phyloP scores from a whole-genome alignment of 2,797 vertebrate genomes.

The Lepus oiostolus region DNA sequence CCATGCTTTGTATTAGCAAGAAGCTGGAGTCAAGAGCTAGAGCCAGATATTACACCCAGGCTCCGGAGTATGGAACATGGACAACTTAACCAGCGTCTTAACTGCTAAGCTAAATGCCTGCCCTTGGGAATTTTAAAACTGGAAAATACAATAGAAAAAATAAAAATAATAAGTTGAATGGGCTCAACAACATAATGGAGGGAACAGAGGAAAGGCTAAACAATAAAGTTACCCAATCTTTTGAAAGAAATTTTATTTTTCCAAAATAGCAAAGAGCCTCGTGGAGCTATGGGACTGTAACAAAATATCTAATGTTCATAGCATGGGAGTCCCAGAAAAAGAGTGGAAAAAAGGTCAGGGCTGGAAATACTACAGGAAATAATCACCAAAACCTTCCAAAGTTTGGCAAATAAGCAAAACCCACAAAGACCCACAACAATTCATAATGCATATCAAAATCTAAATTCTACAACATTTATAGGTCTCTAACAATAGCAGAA shows the following conservation, averaged over 20 bases:
- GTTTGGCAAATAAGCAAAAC: not conserved
- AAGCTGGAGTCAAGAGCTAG: too few relatives aligned
- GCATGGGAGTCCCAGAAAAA: not conserved
- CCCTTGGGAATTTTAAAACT: not conserved
- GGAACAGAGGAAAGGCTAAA: not conserved
- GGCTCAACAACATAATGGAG: not conserved
- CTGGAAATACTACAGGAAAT: not conserved
- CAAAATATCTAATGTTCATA: not conserved
- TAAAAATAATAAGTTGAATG: not conserved
- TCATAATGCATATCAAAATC: not conserved
- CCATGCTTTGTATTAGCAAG: too few relatives aligned
- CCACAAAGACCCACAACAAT: not conserved
- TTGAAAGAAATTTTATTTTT: not conserved
- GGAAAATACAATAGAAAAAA: not conserved
- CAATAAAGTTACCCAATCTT: not conserved
- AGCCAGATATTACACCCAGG: too few relatives aligned
- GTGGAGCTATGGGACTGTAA: not conserved
- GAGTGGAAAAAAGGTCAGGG: not conserved
- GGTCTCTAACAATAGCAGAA: not conserved
- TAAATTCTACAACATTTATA: not conserved
- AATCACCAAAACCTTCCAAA: not conserved
- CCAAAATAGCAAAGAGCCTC: not conserved
- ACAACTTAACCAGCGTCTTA: too few relatives aligned
- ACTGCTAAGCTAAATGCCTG: too few relatives aligned
- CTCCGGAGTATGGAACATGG: too few relatives aligned